Evolutionary conservation across 2,888 invertebrate genomes (phyloP).

Genomic region (Hypsopygia costalis): DNA sequence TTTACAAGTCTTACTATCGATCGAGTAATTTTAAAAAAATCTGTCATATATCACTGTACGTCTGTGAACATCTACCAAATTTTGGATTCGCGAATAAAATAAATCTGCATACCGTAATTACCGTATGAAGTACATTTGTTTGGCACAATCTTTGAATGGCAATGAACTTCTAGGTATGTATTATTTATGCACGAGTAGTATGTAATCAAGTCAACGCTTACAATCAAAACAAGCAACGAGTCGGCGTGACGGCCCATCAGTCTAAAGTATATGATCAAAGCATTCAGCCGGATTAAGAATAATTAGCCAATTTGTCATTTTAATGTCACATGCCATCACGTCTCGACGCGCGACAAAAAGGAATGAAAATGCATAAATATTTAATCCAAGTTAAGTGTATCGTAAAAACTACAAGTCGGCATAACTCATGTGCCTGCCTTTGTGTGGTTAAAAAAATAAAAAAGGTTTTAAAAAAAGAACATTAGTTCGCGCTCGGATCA

Average conservation of each 20-base stretch:
- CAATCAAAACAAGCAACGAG: constrained; percentile 39
- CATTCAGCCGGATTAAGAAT: constrained; percentile 73
- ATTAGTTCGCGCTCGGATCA: constrained; percentile 73
- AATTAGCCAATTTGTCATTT: constrained; percentile 80
- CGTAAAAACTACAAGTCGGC: constrained; percentile 76
- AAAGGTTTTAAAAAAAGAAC: constrained; percentile 65
- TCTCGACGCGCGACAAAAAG: constrained; percentile 46
- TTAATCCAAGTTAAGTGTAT: constrained; percentile 71
- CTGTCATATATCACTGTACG: no score
- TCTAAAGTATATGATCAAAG: constrained; percentile 53
- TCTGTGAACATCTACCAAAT: no score
- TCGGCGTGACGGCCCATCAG: constrained; percentile 56
- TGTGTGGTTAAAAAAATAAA: constrained; percentile 68
- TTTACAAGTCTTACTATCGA: no score
- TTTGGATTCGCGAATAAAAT: no score
- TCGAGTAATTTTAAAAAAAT: no score
- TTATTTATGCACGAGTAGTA: no score
- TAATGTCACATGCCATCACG: constrained; percentile 80
- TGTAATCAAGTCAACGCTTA: constrained; percentile 31
- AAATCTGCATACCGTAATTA: no score
- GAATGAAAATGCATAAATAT: constrained; percentile 63
- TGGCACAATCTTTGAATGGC: constrained; percentile 30
- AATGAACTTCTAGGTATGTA: constrained; percentile 48
- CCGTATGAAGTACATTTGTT: no score
- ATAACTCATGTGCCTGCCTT: constrained; percentile 73